Evolutionary conservation across 2,797 vertebrate genomes (phyloP).

Genomic region (Chaunax sp.): DNA sequence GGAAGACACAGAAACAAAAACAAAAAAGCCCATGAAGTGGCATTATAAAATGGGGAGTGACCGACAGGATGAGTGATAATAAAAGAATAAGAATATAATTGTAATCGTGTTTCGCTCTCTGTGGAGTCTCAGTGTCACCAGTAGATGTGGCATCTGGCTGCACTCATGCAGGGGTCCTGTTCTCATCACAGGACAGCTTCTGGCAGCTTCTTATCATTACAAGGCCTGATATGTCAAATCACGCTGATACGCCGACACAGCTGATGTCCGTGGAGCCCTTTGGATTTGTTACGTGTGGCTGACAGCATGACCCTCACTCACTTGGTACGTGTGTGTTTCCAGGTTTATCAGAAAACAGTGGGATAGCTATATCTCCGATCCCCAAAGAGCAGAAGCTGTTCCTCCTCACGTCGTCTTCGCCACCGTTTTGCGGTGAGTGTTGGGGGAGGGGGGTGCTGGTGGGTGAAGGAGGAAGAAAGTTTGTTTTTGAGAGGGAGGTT

Average conservation of each 20-base stretch:
- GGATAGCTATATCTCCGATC: constrained; percentile 79
- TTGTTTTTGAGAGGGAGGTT: not conserved
- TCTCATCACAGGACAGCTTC: constrained; percentile 13
- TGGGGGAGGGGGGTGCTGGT: not conserved
- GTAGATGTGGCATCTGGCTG: not conserved
- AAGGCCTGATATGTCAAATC: constrained; percentile 12
- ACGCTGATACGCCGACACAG: constrained; percentile 12
- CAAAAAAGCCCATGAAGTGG: too few species aligned
- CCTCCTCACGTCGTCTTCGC: constrained; percentile 83
- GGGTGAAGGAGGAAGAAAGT: not conserved
- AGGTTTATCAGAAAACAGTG: constrained; percentile 87
- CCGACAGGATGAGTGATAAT: not conserved
- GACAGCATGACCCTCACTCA: not conserved
- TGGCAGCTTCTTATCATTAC: constrained; percentile 48
- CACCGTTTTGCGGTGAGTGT: constrained; percentile 91
- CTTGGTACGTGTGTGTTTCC: constrained; percentile 30
- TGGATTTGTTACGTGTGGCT: constrained; percentile 16
- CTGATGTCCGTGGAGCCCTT: constrained; percentile 1
- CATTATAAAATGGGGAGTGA: too few species aligned
- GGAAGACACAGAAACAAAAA: too few species aligned
- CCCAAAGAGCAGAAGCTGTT: constrained; percentile 88
- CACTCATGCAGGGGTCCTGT: constrained; percentile 6
- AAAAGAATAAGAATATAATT: not conserved
- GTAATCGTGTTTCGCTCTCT: not conserved
- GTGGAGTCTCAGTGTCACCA: constrained; percentile 20